Conservation (phyloP, 1,140 invertebrate species). For the Frieseomelitta varia region DNA sequence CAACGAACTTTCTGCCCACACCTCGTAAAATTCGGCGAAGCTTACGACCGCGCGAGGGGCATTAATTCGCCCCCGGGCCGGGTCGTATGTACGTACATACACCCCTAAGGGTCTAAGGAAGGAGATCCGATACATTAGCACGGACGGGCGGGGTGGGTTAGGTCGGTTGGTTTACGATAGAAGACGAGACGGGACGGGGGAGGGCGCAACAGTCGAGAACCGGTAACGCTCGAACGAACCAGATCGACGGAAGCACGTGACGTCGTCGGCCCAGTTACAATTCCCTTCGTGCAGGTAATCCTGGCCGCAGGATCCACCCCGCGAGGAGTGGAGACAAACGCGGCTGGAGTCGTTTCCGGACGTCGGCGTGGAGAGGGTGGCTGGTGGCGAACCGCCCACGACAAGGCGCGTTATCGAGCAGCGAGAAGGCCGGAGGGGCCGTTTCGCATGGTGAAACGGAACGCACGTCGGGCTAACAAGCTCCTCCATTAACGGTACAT, state of each 20-base stretch:
- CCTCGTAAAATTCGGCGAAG: too few relatives aligned
- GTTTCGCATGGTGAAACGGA: conserved; percentile 63
- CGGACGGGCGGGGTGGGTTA: neutral
- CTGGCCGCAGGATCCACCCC: conserved; percentile 44
- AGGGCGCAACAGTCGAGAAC: neutral
- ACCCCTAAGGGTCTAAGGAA: too few relatives aligned
- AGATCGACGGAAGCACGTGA: conserved; percentile 47
- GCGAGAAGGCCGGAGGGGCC: conserved; percentile 17
- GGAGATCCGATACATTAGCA: conserved; percentile 32
- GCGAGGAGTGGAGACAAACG: conserved; percentile 53
- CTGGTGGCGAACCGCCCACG: conserved; percentile 61
- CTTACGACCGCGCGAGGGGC: neutral
- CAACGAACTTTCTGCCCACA: too few relatives aligned
- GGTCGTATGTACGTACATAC: neutral
- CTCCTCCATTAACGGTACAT: conserved; percentile 78
- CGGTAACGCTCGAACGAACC: conserved; percentile 9
- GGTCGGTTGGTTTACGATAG: neutral
- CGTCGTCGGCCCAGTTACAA: conserved; percentile 27
- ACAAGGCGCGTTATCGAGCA: conserved; percentile 64
- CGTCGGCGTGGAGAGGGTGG: conserved; percentile 20
- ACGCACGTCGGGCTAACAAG: conserved; percentile 73
- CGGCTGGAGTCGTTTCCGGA: conserved; percentile 44
- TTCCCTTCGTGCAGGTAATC: conserved; percentile 23
- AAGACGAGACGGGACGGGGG: neutral
- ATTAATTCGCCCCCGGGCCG: neutral